These are phyloP conservation scores for Saccopteryx leptura DNA, from an alignment of 2,113 vertebrate genomes.

Conservation along the genomic window DNA sequence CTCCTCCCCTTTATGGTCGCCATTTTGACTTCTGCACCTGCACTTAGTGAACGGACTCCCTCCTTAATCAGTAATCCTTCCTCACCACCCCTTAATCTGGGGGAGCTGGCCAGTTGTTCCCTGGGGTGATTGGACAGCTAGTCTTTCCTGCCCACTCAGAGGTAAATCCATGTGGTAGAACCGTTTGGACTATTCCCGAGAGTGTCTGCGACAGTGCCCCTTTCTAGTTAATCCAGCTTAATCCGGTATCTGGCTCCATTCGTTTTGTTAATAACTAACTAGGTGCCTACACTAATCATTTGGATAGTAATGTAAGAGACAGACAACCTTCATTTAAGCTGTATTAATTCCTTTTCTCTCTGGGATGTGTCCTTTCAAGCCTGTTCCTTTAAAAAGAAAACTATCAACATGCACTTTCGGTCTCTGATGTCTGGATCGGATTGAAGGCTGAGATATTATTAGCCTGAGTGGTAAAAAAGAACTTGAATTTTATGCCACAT, in stretches of 20 bases:
- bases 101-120: neutral
- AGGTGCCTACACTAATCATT: neutral
- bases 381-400: conserved; percentile 46
- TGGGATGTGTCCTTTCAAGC: neutral
- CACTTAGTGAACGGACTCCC: neutral
- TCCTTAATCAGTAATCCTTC: neutral
- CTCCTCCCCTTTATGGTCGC: neutral
- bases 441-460: conserved; percentile 59
- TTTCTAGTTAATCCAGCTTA: neutral
- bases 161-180: neutral
- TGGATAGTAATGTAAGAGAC: neutral
- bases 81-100: neutral
- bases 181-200: neutral
- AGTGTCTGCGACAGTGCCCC: neutral
- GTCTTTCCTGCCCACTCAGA: neutral
- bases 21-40: neutral
- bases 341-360: neutral
- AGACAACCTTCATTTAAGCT: neutral
- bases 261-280: neutral
- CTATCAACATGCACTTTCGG: neutral
- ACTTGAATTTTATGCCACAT: conserved; percentile 29
- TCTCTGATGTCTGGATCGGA: conserved; percentile 37
- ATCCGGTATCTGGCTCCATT: neutral
- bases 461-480: conserved; percentile 46
- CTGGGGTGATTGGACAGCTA: neutral